A percentile compares a stretch with the other conserved stretches of the same genome.
Conservation (phyloP, 2,797 vertebrate genomes). For the Sebastes jordani region DNA sequence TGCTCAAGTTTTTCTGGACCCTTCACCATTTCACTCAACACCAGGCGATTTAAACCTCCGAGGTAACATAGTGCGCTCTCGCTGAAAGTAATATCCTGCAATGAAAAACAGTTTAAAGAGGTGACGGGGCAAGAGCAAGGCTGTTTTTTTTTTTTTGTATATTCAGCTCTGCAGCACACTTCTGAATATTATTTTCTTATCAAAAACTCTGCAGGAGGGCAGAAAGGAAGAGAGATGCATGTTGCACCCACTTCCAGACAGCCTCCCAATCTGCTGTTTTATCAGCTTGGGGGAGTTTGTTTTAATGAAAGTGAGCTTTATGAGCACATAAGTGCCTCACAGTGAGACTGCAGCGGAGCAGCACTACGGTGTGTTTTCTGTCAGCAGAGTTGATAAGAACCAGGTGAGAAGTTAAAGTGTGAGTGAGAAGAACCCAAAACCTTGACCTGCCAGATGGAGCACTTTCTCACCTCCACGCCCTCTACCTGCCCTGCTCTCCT, state of each 20-base stretch:
- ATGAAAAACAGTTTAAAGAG: slow-evolving; percentile 21
- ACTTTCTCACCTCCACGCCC: neutral
- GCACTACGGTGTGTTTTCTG: slow-evolving; percentile 22
- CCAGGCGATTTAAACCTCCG: neutral
- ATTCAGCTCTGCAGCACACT: slow-evolving; percentile 17
- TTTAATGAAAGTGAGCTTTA: slow-evolving; percentile 47
- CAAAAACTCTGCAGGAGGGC: neutral
- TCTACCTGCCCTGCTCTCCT: slow-evolving; percentile 12
- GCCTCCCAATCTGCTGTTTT: neutral
- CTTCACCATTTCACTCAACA: slow-evolving; percentile 39
- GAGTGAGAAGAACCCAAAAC: slow-evolving; percentile 4
- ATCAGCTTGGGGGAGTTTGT: slow-evolving; percentile 20
- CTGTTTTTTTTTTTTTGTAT: neutral
- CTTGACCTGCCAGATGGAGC: slow-evolving; percentile 60
- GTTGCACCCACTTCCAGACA: neutral
- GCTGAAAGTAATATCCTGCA: slow-evolving; percentile 47
- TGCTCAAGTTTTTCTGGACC: slow-evolving; percentile 18
- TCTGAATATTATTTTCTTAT: neutral
- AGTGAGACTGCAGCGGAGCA: slow-evolving; percentile 5
- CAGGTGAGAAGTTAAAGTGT: slow-evolving; percentile 34
- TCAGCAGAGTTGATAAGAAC: slow-evolving; percentile 44
- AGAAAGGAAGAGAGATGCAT: neutral
- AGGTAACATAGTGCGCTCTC: slow-evolving; percentile 2
- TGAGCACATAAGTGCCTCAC: neutral
- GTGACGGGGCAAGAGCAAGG: slow-evolving; percentile 3